Base-by-base conservation (phyloP, 1,140 invertebrate species). In the Leptopilina clavipes region DNA sequence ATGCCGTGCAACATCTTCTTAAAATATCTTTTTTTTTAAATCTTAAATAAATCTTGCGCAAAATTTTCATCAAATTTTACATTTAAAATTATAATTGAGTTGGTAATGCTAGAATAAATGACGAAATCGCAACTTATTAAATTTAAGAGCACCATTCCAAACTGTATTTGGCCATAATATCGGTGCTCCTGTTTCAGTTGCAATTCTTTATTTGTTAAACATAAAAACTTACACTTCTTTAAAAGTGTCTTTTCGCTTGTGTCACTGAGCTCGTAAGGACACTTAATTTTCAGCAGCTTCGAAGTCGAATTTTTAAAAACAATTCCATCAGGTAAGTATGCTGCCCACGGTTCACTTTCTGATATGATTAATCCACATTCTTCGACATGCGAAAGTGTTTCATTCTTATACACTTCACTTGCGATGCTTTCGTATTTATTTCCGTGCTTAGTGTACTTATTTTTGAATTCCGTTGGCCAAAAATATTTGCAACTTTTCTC, bases 301-400 rank as follows among this genome's bases (percentile, higher is more conserved):
- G 2, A 43, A 22, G 59, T 54, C 43, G 56, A 7, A 11, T 45
- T 71, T 70, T 54, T 40, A 56, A 80, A 19, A 17, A 80, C 74
- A 6, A 82, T 56, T 10, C 81, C 76, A 76, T 82, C 81, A 0
- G 81, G 75, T n/a, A 74, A 78, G 14, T 79, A 82, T 1, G 74
- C 74, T 31, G 80, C 70, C 73, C 79, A 82, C 10, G 74, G 75
- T 10, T 82, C 76, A 54, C 72, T 1, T 18, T 78, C n/a, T 18
- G 75, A 70, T 14, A 82, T 22, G 7, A 80, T 77, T 14, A 82
- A 40, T 7, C 76, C 81, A 78, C 76, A 80, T 80, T 79, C 72
- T 78, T 77, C 43, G 25, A 76, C 45, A 45, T 65, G 12, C n/a
- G n/a, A 25, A 5, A 12, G 31, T 8, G 7, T 12, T 12, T 43